Evolutionary conservation across 2,797 vertebrate genomes (phyloP).

Genomic region (Lacerta agilis): DNA sequence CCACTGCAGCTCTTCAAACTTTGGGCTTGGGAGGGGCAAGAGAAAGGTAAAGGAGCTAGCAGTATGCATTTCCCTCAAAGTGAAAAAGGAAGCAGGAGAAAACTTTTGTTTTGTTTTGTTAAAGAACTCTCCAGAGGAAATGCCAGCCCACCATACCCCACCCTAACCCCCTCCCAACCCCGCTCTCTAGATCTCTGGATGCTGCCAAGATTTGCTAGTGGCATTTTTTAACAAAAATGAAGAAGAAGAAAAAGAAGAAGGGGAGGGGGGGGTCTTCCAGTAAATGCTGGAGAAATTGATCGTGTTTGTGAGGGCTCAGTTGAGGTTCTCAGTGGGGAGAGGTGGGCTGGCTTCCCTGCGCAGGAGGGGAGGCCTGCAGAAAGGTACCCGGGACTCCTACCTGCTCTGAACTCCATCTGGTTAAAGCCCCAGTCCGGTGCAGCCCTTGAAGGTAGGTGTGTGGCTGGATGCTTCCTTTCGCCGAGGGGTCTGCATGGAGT

Average conservation of each 20-base stretch:
- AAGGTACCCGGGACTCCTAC: constrained; percentile 64
- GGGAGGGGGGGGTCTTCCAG: not conserved
- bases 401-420: constrained; percentile 80
- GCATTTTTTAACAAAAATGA: not conserved
- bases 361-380: constrained; percentile 50
- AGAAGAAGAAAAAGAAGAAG: no score
- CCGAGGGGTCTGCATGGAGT: constrained; percentile 48
- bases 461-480: constrained; percentile 40
- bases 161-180: not conserved
- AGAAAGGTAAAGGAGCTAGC: constrained; percentile 39
- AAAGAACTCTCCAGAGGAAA: constrained; percentile 10
- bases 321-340: constrained; percentile 31
- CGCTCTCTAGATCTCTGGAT: constrained; percentile 27
- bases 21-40: not conserved
- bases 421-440: constrained; percentile 45
- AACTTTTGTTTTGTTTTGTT: not conserved
- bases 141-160: constrained; percentile 15
- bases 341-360: not conserved
- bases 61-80: constrained; percentile 1
- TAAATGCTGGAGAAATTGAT: constrained; percentile 22
- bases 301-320: constrained; percentile 4
- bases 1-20: constrained; percentile 43
- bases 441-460: constrained; percentile 48
- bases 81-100: not conserved
- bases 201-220: constrained; percentile 54